phyloP scores from a whole-genome alignment of 30 jellyfish, hydroid and myxozoan species.

The Aurelia coerulea region DNA sequence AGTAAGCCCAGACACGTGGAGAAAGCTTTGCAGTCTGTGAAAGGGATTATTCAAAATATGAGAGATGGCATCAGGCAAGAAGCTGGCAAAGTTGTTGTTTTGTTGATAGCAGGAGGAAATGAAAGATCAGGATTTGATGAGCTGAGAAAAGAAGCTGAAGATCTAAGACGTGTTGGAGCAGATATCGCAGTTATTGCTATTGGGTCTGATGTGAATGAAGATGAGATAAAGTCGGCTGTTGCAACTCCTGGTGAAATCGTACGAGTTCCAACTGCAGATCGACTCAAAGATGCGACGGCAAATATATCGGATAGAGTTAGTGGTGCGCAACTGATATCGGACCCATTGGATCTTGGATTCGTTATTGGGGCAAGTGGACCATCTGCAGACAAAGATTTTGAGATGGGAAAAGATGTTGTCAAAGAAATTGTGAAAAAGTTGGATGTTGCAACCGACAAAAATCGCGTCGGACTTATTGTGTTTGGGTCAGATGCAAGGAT shows the following conservation, averaged over 20 bases:
- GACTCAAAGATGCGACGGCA: constrained; percentile 5
- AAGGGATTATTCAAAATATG: not conserved
- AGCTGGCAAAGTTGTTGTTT: constrained; percentile 48
- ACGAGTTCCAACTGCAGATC: not conserved
- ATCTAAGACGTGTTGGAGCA: constrained; percentile 11
- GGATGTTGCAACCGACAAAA: constrained; percentile 19
- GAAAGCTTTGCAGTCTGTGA: constrained; percentile 11
- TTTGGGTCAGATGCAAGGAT: constrained; percentile 33
- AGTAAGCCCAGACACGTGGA: constrained; percentile 41
- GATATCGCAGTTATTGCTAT: constrained; percentile 42
- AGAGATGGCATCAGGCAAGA: constrained; percentile 23
- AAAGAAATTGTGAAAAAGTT: constrained; percentile 17
- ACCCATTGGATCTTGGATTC: constrained; percentile 49
- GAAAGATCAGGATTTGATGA: not conserved
- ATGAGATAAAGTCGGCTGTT: constrained; percentile 19
- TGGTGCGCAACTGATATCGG: not conserved
- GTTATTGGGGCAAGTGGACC: constrained; percentile 60
- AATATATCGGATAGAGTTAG: constrained; percentile 1
- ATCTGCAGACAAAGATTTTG: constrained; percentile 34
- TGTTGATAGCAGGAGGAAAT: constrained; percentile 24
- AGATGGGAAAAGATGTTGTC: constrained; percentile 24
- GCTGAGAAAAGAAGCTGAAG: constrained; percentile 13
- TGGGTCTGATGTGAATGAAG: constrained; percentile 28
- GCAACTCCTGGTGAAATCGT: constrained; percentile 12
- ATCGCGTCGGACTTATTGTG: constrained; percentile 31